phyloP scores from a whole-genome alignment of 2,797 vertebrate species.

The Numenius phaeopus region DNA sequence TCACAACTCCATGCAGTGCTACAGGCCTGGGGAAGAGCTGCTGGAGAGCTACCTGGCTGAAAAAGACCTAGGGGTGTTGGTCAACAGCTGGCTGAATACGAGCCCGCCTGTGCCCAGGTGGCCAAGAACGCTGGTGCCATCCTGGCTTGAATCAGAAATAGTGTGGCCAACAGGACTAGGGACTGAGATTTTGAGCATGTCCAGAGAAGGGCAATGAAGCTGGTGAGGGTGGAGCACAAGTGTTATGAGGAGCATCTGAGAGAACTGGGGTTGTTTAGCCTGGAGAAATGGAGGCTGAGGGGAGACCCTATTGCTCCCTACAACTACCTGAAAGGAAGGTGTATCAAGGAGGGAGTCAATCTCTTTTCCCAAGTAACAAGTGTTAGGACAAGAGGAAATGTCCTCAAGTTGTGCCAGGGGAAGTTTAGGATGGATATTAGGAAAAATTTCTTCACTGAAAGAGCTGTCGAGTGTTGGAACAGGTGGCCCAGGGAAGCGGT shows the following conservation, averaged over 20 bases:
- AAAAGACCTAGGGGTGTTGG: neutral
- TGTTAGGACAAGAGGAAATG: neutral
- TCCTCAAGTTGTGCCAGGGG: neutral
- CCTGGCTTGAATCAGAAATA: neutral
- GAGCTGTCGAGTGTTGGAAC: neutral
- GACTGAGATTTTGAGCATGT: neutral
- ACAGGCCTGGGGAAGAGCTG: neutral
- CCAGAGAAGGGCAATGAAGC: neutral
- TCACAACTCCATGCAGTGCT: neutral
- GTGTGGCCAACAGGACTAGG: neutral
- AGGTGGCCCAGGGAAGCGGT: no score
- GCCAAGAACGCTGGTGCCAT: neutral
- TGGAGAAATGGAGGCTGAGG: neutral
- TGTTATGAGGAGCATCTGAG: neutral
- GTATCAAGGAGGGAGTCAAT: no score
- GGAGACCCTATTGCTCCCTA: neutral
- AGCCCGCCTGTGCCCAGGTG: neutral
- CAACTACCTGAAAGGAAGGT: neutral
- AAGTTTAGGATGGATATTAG: neutral
- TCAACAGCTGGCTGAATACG: neutral
- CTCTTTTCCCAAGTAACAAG: neutral
- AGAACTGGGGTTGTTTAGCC: neutral
- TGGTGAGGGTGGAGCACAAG: neutral
- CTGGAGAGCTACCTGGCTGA: neutral
- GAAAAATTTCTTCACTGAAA: neutral